These are phyloP conservation scores for Conger conger DNA, from an alignment of 2,113 vertebrate genomes.

Conservation along the genomic window DNA sequence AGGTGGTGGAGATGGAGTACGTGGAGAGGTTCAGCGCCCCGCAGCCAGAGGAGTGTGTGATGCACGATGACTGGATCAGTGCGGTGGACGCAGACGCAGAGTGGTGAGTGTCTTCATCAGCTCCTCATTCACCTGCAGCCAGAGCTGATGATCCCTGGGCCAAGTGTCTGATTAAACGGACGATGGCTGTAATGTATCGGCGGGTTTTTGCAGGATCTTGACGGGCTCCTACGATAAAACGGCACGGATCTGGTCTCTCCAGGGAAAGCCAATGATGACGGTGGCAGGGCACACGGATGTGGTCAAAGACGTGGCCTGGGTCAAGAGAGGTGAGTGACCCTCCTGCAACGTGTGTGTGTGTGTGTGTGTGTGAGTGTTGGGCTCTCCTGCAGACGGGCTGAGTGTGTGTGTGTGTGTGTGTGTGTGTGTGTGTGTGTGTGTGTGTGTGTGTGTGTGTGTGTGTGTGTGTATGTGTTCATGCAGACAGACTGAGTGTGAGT, in stretches of 20 bases:
- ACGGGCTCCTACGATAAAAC: conserved; percentile 95
- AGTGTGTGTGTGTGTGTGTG: too few relatives aligned
- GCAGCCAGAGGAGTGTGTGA: conserved; percentile 91
- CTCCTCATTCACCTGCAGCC: too few relatives aligned
- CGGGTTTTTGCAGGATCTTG: conserved; percentile 81
- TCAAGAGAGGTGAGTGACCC: conserved; percentile 91
- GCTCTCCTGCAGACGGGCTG: too few relatives aligned
- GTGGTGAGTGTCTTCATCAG: too few relatives aligned
- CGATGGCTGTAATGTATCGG: background rate
- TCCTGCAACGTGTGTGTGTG: background rate
- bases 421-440: too few relatives aligned
- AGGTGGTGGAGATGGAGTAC: conserved; percentile 94
- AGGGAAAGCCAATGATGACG: conserved; percentile 85
- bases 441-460: background rate
- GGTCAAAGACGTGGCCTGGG: conserved; percentile 94
- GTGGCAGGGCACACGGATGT: conserved; percentile 89
- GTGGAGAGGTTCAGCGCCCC: conserved; percentile 90
- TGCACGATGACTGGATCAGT: conserved; percentile 98
- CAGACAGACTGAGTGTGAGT: background rate
- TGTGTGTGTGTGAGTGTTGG: background rate
- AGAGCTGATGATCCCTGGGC: too few relatives aligned
- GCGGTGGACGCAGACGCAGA: conserved; percentile 82
- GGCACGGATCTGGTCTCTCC: conserved; percentile 89
- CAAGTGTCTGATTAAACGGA: too few relatives aligned
- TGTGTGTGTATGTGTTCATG: background rate